A percentile compares a stretch with the other conserved stretches of the same genome.
Conservation (phyloP, 2,888 invertebrate genomes). For the Nemoura dubitans region DNA sequence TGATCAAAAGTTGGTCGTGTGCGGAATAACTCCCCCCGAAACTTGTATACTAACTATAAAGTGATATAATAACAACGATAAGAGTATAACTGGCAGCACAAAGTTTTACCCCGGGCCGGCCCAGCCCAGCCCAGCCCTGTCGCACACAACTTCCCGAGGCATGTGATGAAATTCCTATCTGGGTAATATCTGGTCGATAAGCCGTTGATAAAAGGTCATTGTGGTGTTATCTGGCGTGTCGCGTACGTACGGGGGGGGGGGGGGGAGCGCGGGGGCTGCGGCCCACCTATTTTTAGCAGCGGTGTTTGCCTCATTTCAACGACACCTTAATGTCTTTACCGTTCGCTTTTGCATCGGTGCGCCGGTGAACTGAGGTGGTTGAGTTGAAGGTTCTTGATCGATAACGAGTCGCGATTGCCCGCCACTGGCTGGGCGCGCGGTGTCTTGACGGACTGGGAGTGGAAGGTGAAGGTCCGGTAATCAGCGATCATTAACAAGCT, state of each 20-base stretch:
- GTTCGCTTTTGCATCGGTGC: not conserved
- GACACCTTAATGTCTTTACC: conserved; percentile 5
- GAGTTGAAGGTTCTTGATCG: not conserved
- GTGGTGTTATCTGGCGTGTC: not conserved
- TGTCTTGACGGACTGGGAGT: not conserved
- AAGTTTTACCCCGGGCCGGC: not conserved
- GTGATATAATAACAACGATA: conserved; percentile 7
- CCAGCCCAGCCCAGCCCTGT: not conserved
- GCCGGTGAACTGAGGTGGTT: not conserved
- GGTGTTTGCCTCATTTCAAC: not conserved
- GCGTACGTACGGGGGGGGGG: not conserved
- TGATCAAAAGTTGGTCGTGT: conserved; percentile 12
- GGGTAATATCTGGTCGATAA: not conserved
- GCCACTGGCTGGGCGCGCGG: too few species aligned
- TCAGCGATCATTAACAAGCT: conserved; percentile 19
- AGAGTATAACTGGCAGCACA: not conserved
- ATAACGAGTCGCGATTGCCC: not conserved
- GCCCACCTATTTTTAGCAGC: not conserved
- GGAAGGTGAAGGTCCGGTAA: conserved; percentile 31
- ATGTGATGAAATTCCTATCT: not conserved
- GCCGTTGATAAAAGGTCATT: not conserved
- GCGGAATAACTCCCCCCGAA: not conserved
- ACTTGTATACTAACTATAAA: not conserved
- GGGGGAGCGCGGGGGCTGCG: not conserved
- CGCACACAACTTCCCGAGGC: not conserved